Base-by-base conservation (phyloP, 92 coral and sea anemone genomes). In the Paragorgia papillata region DNA sequence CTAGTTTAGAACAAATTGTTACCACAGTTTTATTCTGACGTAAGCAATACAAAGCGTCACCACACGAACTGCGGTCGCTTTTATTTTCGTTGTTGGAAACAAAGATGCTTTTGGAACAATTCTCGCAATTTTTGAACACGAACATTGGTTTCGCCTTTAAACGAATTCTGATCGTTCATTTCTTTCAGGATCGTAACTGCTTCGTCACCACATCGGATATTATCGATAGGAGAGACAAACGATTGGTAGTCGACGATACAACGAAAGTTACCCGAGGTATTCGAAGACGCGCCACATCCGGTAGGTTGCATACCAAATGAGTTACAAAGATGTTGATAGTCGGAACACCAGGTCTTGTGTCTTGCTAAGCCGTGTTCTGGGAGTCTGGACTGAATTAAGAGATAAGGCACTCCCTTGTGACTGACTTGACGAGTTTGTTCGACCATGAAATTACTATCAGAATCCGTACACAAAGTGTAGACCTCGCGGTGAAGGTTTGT, bases 221-320 rank as follows among this genome's bases (percentile, higher is more conserved):
- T 7, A 46, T 46, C 53, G 14, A 46, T n/a, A 46, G 53, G 53
- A 46, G 53, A 46, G 7, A 22, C 31, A 28, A 56, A 56, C 22
- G 62, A 28, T 7, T 56, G 30, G 30, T 56, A 49, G 33, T 68
- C 75, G 9, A 19, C 10, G 59, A 19, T 3, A 68, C 75, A 68
- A 43, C 30, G 12, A n/a, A 32, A n/a, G 5, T 22, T 9, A 0
- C 49, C 4, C 9, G 70, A 39, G 35, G 6, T 39, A 6, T 39
- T 63, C 25, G 19, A 17, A 21, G 39, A 53, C 1, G 13, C 18
- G 7, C 34, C 39, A 49, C 75, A 68, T 15, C 85, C 79, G 15
- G 73, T 69, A 7, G 90, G 84, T 15, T 81, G 69, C 58, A 62
- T 70, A 17, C 86, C 90, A 60, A 75, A 86, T 0, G 90, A 86